Conservation (phyloP, 2,797 vertebrate species). For the Rhinogobio ventralis region DNA sequence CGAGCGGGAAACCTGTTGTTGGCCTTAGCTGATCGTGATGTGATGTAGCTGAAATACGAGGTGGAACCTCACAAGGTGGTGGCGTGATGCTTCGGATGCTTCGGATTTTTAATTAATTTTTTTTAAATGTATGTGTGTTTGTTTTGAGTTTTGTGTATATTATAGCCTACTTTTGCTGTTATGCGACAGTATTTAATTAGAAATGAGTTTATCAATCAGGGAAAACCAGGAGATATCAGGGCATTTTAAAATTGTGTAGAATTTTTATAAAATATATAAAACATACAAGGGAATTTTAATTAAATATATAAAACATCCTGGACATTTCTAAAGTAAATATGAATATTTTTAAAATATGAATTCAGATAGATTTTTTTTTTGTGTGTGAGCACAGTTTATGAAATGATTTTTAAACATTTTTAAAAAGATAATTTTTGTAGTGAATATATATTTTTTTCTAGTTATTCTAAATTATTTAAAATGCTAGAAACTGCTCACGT, state of each 20-base stretch:
- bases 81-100: not conserved
- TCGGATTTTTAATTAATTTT: fast-evolving
- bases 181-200: not conserved
- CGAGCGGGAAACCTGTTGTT: not conserved
- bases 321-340: not conserved
- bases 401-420: not conserved
- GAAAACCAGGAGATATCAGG: not conserved
- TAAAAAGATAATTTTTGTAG: not conserved
- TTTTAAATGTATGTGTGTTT: not conserved
- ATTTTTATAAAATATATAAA: not conserved
- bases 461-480: not conserved
- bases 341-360: not conserved
- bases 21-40: constrained; percentile 4
- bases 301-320: not conserved
- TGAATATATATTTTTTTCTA: not conserved
- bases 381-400: not conserved
- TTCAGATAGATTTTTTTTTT: not conserved
- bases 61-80: not conserved
- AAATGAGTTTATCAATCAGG: not conserved
- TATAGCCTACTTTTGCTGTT: not conserved
- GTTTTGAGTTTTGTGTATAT: not conserved
- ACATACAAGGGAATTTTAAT: not conserved
- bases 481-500: not conserved
- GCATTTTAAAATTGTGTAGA: not conserved
- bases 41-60: not conserved